Evolutionary conservation across 2,888 invertebrate species (phyloP).

Genomic region (Glyphotaelius pellucidus): DNA sequence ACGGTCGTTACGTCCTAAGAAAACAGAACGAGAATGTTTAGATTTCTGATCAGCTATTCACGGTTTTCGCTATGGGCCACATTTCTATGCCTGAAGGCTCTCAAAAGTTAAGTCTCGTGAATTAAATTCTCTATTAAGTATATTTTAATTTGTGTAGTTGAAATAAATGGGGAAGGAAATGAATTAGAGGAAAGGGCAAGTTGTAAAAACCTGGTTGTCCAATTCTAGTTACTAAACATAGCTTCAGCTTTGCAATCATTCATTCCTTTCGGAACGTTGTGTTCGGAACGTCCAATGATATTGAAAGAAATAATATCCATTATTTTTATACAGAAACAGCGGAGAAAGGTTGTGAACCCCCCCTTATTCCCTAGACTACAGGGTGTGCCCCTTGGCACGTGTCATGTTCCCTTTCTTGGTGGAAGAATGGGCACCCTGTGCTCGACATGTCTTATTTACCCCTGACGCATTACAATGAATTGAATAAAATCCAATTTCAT

Average conservation of each 20-base stretch:
- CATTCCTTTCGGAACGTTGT: no score
- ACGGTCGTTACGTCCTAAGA: background rate
- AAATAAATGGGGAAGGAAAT: background rate
- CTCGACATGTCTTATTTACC: constrained; percentile 5
- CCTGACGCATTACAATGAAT: constrained; percentile 5
- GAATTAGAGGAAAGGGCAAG: background rate
- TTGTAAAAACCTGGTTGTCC: background rate
- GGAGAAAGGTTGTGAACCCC: background rate
- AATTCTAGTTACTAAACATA: background rate
- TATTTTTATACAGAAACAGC: background rate
- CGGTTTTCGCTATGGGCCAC: background rate
- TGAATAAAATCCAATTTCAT: constrained; percentile 10
- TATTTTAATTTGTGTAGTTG: no score
- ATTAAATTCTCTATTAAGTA: no score
- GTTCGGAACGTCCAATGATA: background rate
- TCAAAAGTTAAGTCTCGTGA: no score
- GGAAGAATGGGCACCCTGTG: constrained; percentile 21
- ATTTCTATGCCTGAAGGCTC: no score
- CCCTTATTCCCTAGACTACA: background rate
- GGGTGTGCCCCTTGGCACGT: constrained; percentile 37
- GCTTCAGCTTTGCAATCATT: no score
- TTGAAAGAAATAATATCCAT: background rate
- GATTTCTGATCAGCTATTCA: background rate
- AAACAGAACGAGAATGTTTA: background rate
- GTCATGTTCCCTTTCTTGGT: constrained; percentile 53